Evolutionary conservation across 2,113 vertebrate species (phyloP).

Genomic region (Rhynchomys soricoides): DNA sequence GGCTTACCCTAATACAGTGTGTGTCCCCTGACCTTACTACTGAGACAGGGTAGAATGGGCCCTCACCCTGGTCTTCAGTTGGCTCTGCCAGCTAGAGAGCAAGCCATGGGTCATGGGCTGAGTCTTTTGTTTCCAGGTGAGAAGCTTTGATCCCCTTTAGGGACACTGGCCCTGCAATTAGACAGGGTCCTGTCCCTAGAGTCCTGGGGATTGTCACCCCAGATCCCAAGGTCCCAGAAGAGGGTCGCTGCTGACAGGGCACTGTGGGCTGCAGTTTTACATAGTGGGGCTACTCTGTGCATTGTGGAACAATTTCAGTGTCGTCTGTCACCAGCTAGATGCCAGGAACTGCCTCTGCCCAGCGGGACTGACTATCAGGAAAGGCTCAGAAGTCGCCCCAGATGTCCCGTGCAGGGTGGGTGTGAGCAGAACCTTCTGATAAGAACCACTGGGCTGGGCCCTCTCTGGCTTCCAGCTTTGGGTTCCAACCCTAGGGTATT

Average conservation of each 20-base stretch:
- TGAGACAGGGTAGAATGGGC: neutral
- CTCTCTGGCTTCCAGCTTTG: neutral
- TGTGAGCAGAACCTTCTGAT: neutral
- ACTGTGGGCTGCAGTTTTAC: neutral
- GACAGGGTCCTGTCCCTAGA: neutral
- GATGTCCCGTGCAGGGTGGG: neutral
- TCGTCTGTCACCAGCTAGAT: neutral
- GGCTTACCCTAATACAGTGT: neutral
- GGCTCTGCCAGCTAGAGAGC: neutral
- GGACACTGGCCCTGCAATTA: neutral
- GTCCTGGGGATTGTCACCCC: neutral
- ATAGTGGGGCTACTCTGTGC: neutral
- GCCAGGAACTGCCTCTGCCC: neutral
- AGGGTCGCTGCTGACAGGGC: neutral
- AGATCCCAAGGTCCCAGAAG: neutral
- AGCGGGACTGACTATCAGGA: neutral
- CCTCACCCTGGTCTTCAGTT: neutral
- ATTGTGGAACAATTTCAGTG: neutral
- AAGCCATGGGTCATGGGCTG: neutral
- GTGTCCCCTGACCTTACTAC: neutral
- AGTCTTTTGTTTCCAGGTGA: neutral
- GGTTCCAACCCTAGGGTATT: neutral
- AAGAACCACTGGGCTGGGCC: neutral
- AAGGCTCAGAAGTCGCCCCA: neutral
- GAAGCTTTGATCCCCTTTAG: neutral